Evolutionary conservation across 2,113 vertebrate species (phyloP).

Genomic region (Seriola dumerili): DNA sequence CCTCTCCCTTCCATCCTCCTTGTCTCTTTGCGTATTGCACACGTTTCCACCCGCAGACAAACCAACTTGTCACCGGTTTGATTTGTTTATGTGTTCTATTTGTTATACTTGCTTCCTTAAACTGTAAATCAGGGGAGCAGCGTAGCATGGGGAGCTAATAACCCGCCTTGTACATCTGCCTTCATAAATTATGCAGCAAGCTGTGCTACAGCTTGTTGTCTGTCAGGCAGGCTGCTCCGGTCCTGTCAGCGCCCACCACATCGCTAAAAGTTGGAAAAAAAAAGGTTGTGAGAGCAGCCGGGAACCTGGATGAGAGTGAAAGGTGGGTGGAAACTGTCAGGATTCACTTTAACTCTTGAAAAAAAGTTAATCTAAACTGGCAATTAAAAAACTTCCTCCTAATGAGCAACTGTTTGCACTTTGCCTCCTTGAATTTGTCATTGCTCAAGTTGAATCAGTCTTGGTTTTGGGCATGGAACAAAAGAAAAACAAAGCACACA

Average conservation of each 20-base stretch:
- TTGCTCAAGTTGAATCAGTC: constrained; percentile 40
- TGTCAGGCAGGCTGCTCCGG: constrained; percentile 66
- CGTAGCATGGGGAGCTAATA: constrained; percentile 77
- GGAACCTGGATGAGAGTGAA: constrained; percentile 28
- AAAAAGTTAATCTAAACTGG: constrained; percentile 45
- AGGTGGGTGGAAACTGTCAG: constrained; percentile 53
- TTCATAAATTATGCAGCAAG: constrained; percentile 80
- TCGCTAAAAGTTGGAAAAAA: constrained; percentile 31
- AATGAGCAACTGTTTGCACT: constrained; percentile 64
- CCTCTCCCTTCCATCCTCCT: neutral
- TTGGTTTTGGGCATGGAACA: constrained; percentile 41
- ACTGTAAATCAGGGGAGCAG: constrained; percentile 81
- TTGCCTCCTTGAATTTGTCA: constrained; percentile 48
- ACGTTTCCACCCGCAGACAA: constrained; percentile 46
- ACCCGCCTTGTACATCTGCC: constrained; percentile 77
- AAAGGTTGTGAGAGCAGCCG: constrained; percentile 20
- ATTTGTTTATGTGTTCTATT: constrained; percentile 80
- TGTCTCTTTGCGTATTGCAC: constrained; percentile 9
- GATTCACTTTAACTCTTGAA: constrained; percentile 30
- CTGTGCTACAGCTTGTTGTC: constrained; percentile 64
- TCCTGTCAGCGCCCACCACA: constrained; percentile 59
- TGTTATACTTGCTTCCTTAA: constrained; percentile 74
- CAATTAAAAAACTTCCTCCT: constrained; percentile 72
- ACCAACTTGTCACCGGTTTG: constrained; percentile 77
- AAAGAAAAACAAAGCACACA: constrained; percentile 47